A percentile compares a stretch with the other conserved stretches of the same genome.
Evolutionary conservation across 2,888 invertebrate species (phyloP).

Genomic region (Lasioglossum pauxillum): DNA sequence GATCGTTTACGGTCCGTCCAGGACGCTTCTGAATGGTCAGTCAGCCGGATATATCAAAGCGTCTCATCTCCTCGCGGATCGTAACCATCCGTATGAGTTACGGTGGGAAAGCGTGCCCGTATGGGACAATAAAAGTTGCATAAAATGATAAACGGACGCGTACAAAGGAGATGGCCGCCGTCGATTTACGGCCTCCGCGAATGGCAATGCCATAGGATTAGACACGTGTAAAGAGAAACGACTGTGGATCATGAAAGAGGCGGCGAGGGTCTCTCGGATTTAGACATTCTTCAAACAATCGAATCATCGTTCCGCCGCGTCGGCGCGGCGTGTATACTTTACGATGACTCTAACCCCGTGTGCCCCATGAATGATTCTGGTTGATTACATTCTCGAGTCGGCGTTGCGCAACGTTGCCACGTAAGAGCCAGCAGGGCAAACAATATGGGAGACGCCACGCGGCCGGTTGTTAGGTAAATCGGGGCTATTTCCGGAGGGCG

Average conservation of each 20-base stretch:
- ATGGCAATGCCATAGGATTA: background rate
- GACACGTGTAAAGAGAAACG: constrained; percentile 22
- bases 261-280: background rate
- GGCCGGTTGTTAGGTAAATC: constrained; percentile 18
- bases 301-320: constrained; percentile 28
- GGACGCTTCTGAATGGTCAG: background rate
- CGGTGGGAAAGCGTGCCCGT: background rate
- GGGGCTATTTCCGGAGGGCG: background rate
- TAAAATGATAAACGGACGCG: constrained; percentile 18
- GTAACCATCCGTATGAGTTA: constrained; percentile 23
- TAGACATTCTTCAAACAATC: constrained; percentile 1
- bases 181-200: background rate
- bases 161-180: background rate
- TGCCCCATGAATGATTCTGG: background rate
- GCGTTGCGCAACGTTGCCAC: constrained; percentile 18
- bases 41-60: background rate
- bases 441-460: background rate
- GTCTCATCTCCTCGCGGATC: background rate
- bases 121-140: constrained; percentile 29
- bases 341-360: constrained; percentile 15
- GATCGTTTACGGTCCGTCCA: background rate
- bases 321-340: constrained; percentile 10
- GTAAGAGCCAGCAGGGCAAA: constrained; percentile 31
- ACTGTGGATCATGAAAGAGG: background rate
- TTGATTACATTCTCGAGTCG: constrained; percentile 10